These are phyloP conservation scores for Noctua comes DNA, from an alignment of 2,888 invertebrate species.

Conservation along the genomic window DNA sequence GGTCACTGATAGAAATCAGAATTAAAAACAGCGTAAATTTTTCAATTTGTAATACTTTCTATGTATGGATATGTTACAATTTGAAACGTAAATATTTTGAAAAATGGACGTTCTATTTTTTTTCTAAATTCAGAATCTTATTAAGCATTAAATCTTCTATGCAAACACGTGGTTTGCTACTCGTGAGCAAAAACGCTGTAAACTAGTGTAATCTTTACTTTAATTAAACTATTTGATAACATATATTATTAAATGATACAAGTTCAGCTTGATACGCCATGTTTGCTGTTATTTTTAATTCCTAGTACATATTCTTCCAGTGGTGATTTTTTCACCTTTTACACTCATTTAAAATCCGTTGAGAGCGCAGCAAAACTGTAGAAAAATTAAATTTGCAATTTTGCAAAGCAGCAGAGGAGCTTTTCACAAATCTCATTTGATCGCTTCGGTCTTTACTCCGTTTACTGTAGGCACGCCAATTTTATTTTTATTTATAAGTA, in stretches of 20 bases:
- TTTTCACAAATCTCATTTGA: conserved; percentile 75
- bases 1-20: no score
- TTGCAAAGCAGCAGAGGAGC: conserved; percentile 68
- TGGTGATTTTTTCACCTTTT: conserved; percentile 62
- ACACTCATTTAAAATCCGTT: conserved; percentile 69
- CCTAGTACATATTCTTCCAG: conserved; percentile 56
- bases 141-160: no score
- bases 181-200: no score
- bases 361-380: conserved; percentile 66
- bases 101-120: no score
- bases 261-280: conserved; percentile 1
- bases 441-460: conserved; percentile 61
- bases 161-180: no score
- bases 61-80: no score
- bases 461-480: conserved; percentile 24
- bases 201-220: no score
- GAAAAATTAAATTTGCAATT: conserved; percentile 76
- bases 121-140: no score
- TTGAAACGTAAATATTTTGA: no score
- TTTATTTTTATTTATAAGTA: conserved; percentile 5
- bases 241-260: neutral
- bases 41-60: no score
- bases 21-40: no score
- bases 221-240: no score
- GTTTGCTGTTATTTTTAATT: conserved; percentile 38